phyloP scores from a whole-genome alignment of 2,113 vertebrate species.

The Phycodurus eques region DNA sequence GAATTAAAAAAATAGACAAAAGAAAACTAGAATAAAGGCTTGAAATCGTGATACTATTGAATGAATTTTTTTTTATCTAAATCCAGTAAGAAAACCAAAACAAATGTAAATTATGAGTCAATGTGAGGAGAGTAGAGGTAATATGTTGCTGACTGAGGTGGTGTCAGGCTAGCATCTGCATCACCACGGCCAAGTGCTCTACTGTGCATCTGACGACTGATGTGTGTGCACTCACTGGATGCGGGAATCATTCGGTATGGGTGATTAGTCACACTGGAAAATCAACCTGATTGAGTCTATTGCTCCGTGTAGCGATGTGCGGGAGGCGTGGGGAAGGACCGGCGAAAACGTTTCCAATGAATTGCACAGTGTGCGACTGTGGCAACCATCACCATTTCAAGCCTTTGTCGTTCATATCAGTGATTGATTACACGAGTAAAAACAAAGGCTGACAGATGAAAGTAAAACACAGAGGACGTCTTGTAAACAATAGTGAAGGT shows the following conservation, averaged over 20 bases:
- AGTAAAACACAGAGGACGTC: constrained; percentile 55
- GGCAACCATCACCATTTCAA: constrained; percentile 76
- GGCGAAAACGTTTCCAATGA: constrained; percentile 12
- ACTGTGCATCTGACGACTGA: constrained; percentile 55
- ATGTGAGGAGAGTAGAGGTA: constrained; percentile 75
- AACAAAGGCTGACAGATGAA: constrained; percentile 55
- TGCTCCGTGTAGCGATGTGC: constrained; percentile 41
- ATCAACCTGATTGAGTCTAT: constrained; percentile 33
- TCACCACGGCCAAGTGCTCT: constrained; percentile 67
- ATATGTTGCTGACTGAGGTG: constrained; percentile 73
- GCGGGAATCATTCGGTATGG: constrained; percentile 25
- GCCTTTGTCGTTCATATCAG: constrained; percentile 67
- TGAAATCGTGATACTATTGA: constrained; percentile 65
- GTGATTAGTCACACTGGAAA: constrained; percentile 29
- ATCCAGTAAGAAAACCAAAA: constrained; percentile 52
- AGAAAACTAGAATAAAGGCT: constrained; percentile 62
- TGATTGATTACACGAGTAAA: constrained; percentile 43
- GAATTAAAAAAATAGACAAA: constrained; percentile 42
- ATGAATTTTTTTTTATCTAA: constrained; percentile 58
- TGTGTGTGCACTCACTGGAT: constrained; percentile 23
- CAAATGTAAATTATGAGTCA: constrained; percentile 54
- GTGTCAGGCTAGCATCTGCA: constrained; percentile 59
- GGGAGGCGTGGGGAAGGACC: background rate
- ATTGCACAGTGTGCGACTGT: constrained; percentile 12
- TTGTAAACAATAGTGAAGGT: constrained; percentile 74